phyloP scores from a whole-genome alignment of 2,888 invertebrate species.

The Eustalomyia histrio region DNA sequence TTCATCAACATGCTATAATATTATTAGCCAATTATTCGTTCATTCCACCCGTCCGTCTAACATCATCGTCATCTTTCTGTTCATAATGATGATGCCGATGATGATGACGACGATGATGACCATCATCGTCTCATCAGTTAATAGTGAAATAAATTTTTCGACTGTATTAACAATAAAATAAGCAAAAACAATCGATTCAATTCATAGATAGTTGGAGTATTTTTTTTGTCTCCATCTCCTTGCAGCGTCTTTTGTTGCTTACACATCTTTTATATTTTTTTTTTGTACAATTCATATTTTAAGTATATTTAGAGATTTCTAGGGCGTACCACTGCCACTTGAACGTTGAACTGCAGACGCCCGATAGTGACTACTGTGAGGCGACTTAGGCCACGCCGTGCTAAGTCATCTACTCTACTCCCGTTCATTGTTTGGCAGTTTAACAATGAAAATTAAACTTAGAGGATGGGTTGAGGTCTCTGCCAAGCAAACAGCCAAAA shows the following conservation, averaged over 20 bases:
- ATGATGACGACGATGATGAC: too few species aligned
- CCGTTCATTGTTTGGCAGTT: conserved; percentile 61
- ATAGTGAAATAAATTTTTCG: conserved; percentile 30
- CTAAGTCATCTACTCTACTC: conserved; percentile 66
- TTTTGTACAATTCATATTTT: conserved; percentile 30
- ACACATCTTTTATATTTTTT: too few species aligned
- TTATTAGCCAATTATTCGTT: too few species aligned
- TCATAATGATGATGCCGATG: too few species aligned
- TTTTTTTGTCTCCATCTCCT: conserved; percentile 17
- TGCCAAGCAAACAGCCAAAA: conserved; percentile 50
- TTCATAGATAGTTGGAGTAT: conserved; percentile 37
- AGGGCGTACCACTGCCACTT: conserved; percentile 78
- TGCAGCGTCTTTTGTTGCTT: conserved; percentile 25
- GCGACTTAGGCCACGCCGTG: conserved; percentile 67
- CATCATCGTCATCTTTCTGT: too few species aligned
- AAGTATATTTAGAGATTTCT: conserved; percentile 67
- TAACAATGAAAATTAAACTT: conserved; percentile 59
- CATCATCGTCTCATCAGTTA: not conserved
- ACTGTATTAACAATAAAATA: conserved; percentile 25
- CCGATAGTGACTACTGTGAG: conserved; percentile 77
- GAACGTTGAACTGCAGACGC: conserved; percentile 79
- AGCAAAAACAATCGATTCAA: conserved; percentile 57
- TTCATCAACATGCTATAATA: too few species aligned
- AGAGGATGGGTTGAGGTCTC: conserved; percentile 63
- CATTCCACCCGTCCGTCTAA: too few species aligned